Conservation (phyloP, 2,888 invertebrate species). For the Cancer borealis region DNA sequence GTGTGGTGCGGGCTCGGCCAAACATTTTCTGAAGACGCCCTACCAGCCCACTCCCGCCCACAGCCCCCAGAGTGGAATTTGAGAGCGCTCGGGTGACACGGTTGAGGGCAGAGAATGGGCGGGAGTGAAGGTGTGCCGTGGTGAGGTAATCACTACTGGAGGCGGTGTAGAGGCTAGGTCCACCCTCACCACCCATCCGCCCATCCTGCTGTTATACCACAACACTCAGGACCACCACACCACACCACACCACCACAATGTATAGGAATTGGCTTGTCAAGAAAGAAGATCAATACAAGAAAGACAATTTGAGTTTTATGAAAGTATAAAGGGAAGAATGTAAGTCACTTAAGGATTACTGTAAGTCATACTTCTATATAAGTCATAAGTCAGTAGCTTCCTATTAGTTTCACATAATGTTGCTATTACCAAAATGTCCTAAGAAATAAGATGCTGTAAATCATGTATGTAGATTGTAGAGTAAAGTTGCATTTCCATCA, state of each 20-base stretch:
- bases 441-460: not conserved
- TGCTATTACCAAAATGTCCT: not conserved
- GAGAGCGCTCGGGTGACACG: slow-evolving; percentile 75
- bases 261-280: not conserved
- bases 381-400: not conserved
- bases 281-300: not conserved
- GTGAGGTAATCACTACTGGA: slow-evolving; percentile 70
- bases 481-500: no score
- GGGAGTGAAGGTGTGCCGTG: slow-evolving; percentile 51
- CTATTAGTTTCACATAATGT: not conserved
- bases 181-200: slow-evolving; percentile 43
- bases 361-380: not conserved
- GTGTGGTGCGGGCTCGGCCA: slow-evolving; percentile 36
- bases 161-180: slow-evolving; percentile 57
- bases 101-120: slow-evolving; percentile 71
- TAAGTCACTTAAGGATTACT: not conserved
- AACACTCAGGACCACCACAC: not conserved
- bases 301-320: not conserved
- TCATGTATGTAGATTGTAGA: no score
- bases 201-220: slow-evolving; percentile 52
- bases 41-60: slow-evolving; percentile 53
- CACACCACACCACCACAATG: slow-evolving; percentile 22
- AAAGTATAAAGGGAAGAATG: not conserved
- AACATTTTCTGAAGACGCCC: slow-evolving; percentile 60
- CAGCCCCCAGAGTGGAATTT: slow-evolving; percentile 60